A percentile compares a stretch with the other conserved stretches of the same genome.
phyloP scores from a whole-genome alignment of 1,140 invertebrate species.

The Sarcophaga bullata region DNA sequence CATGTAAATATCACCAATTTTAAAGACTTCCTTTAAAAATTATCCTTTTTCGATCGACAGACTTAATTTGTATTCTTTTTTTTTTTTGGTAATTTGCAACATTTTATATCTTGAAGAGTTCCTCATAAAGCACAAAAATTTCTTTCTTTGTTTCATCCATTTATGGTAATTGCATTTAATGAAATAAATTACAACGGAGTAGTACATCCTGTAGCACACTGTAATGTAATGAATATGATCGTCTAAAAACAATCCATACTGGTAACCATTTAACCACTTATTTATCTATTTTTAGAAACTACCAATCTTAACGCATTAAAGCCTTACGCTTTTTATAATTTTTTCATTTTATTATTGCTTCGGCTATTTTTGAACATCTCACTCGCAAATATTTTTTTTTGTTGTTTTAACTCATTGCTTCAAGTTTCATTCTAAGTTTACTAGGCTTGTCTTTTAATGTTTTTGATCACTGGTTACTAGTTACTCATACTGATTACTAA shows the following conservation, averaged over 20 bases:
- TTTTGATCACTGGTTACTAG: neutral
- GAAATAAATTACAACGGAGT: neutral
- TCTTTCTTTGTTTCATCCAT: neutral
- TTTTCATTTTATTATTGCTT: too few relatives aligned
- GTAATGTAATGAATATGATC: neutral
- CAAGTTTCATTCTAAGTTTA: slow-evolving; percentile 21
- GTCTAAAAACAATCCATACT: neutral
- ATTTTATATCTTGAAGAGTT: too few relatives aligned
- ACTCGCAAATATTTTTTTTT: neutral
- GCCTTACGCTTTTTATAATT: neutral
- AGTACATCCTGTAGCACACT: too few relatives aligned
- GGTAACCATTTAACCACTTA: neutral
- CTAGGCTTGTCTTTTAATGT: neutral
- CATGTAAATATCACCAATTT: too few relatives aligned
- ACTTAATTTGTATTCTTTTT: too few relatives aligned
- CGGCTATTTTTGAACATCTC: neutral
- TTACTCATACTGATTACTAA: too few relatives aligned
- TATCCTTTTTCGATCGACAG: too few relatives aligned
- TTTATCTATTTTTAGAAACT: slow-evolving; percentile 7
- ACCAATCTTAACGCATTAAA: neutral
- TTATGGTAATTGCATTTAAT: slow-evolving; percentile 1
- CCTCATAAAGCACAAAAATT: too few relatives aligned
- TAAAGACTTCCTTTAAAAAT: too few relatives aligned
- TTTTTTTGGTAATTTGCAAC: too few relatives aligned
- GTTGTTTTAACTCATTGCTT: neutral